These are phyloP conservation scores for Heteromyza rotundicornis DNA, from an alignment of 2,888 invertebrate genomes.

Conservation along the genomic window DNA sequence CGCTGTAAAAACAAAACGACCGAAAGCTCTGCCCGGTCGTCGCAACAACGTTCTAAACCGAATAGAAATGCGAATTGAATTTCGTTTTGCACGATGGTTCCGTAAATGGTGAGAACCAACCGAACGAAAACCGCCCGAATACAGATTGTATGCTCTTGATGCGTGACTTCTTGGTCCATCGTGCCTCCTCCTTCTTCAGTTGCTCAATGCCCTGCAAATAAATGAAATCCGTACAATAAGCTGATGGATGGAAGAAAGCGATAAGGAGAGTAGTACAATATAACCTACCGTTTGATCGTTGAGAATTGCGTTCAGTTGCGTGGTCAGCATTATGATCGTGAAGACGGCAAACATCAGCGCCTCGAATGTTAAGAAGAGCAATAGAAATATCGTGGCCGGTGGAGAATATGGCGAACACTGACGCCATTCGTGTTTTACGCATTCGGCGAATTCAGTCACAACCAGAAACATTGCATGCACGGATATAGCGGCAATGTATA, in stretches of 20 bases:
- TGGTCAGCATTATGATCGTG: slow-evolving; percentile 96
- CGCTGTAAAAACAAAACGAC: too few relatives aligned
- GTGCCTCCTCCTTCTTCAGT: slow-evolving; percentile 92
- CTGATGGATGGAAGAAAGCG: not conserved
- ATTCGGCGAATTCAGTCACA: slow-evolving; percentile 91
- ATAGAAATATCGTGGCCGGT: slow-evolving; percentile 91
- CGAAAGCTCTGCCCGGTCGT: too few relatives aligned
- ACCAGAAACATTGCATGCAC: slow-evolving; percentile 91
- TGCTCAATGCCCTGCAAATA: slow-evolving; percentile 88
- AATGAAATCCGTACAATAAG: not conserved
- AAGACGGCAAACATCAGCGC: slow-evolving; percentile 96
- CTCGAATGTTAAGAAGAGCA: slow-evolving; percentile 91
- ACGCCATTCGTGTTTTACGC: slow-evolving; percentile 93
- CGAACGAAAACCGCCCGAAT: slow-evolving; percentile 92
- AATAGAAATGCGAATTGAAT: slow-evolving; percentile 81
- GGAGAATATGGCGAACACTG: slow-evolving; percentile 93
- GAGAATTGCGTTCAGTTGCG: slow-evolving; percentile 96
- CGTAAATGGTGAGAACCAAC: slow-evolving; percentile 84
- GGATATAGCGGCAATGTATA: slow-evolving; percentile 97
- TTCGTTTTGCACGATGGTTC: slow-evolving; percentile 80
- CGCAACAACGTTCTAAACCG: slow-evolving; percentile 68
- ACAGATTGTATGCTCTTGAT: slow-evolving; percentile 97
- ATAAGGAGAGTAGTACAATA: slow-evolving; percentile 6
- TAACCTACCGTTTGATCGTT: slow-evolving; percentile 91
- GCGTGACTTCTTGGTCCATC: slow-evolving; percentile 89